These are phyloP conservation scores for Nephila pilipes DNA, from an alignment of 1,140 invertebrate genomes.

Conservation along the genomic window DNA sequence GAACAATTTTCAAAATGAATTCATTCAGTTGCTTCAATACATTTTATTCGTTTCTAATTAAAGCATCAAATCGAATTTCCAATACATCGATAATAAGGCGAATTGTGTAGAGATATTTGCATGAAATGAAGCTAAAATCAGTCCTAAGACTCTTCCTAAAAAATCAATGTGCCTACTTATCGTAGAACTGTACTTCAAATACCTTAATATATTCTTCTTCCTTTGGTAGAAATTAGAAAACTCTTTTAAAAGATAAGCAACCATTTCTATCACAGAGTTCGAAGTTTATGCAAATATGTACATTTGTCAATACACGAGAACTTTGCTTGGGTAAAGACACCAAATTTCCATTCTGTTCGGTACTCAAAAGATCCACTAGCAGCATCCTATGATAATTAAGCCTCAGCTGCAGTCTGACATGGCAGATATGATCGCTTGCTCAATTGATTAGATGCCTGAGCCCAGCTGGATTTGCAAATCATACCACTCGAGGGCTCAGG, in stretches of 20 bases:
- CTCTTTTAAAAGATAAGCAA: neutral
- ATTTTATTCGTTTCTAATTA: too few relatives aligned
- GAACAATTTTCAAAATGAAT: too few relatives aligned
- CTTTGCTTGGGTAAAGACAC: neutral
- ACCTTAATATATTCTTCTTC: too few relatives aligned
- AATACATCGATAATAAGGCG: too few relatives aligned
- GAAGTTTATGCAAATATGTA: neutral
- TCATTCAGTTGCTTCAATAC: too few relatives aligned
- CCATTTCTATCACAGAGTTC: neutral
- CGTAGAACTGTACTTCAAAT: too few relatives aligned
- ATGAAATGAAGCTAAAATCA: too few relatives aligned
- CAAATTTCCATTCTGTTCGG: neutral
- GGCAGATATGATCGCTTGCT: conserved; percentile 37
- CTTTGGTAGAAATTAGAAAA: too few relatives aligned
- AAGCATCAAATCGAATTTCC: too few relatives aligned
- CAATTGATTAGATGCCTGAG: neutral
- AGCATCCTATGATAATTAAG: conserved; percentile 34
- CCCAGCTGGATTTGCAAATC: conserved; percentile 42
- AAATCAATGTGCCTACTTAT: too few relatives aligned
- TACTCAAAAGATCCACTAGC: neutral
- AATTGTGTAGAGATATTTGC: too few relatives aligned
- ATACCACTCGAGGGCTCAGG: neutral
- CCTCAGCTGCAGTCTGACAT: conserved; percentile 50
- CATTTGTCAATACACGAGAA: neutral
- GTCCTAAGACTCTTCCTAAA: too few relatives aligned